Evolutionary conservation across 2,113 vertebrate species (phyloP).

Genomic region (Elephantulus edwardii): DNA sequence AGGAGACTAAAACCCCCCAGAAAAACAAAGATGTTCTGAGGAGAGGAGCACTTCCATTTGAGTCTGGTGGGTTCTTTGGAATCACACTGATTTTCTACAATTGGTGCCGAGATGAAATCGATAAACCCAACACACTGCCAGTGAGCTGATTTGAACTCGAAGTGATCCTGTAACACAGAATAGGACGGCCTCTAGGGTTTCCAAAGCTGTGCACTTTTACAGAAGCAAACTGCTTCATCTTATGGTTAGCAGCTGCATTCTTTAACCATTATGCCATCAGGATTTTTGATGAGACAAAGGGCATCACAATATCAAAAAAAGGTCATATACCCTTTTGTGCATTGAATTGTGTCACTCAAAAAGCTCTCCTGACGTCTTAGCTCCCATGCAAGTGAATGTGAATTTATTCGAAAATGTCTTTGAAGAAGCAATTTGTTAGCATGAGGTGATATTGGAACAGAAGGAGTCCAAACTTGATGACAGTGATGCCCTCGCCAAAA

Average conservation of each 20-base stretch:
- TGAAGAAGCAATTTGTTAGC: not conserved
- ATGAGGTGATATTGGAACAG: not conserved
- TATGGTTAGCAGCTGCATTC: too few relatives aligned
- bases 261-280: too few relatives aligned
- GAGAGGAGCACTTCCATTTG: rapidly evolving
- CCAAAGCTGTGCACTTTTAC: too few relatives aligned
- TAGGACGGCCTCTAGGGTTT: too few relatives aligned
- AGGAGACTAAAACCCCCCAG: rapidly evolving
- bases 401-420: not conserved
- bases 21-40: rapidly evolving
- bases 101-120: too few relatives aligned
- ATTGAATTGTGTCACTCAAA: not conserved
- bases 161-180: too few relatives aligned
- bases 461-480: not conserved
- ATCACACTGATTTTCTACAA: not conserved
- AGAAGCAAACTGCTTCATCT: too few relatives aligned
- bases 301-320: not conserved
- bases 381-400: not conserved
- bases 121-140: too few relatives aligned
- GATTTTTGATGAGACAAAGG: not conserved
- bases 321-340: not conserved
- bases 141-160: too few relatives aligned
- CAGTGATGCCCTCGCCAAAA: not conserved
- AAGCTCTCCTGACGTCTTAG: not conserved
- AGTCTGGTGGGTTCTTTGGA: not conserved